phyloP scores from a whole-genome alignment of 2,797 vertebrate genomes.

The Ctenochaetus hawaiiensis region DNA sequence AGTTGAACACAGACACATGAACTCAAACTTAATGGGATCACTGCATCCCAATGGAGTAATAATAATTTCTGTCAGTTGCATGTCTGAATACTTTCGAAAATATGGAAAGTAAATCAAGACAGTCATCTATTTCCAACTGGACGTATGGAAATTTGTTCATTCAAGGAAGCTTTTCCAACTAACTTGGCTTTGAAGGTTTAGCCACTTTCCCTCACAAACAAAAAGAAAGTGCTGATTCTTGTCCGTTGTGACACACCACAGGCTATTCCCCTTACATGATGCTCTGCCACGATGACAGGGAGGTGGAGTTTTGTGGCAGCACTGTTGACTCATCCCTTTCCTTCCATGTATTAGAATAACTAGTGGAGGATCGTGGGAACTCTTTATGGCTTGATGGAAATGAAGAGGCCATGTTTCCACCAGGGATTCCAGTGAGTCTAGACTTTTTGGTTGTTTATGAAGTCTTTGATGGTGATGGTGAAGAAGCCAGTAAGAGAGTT shows the following conservation, averaged over 20 bases:
- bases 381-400: slow-evolving; percentile 19
- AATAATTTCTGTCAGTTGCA: slow-evolving; percentile 17
- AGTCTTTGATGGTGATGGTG: background rate
- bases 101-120: slow-evolving; percentile 22
- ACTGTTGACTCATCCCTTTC: background rate
- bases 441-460: background rate
- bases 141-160: slow-evolving; percentile 1
- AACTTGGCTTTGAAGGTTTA: background rate
- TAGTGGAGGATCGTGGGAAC: background rate
- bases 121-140: background rate
- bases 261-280: background rate
- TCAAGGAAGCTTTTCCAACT: background rate
- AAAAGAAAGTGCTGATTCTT: slow-evolving; percentile 5
- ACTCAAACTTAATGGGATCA: slow-evolving; percentile 43
- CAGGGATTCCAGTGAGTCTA: background rate
- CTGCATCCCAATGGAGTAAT: slow-evolving; percentile 42
- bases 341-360: background rate
- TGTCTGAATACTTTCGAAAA: slow-evolving; percentile 28
- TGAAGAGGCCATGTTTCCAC: background rate
- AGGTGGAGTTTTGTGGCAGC: background rate
- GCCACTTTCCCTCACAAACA: slow-evolving; percentile 1
- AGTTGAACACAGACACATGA: slow-evolving; percentile 42
- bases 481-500: background rate
- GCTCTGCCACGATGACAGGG: background rate
- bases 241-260: background rate